Percentiles rank a stretch among this genome's conserved stretches.
Conservation (phyloP, 2,888 invertebrate species). For the Eupithecia dodoneata region DNA sequence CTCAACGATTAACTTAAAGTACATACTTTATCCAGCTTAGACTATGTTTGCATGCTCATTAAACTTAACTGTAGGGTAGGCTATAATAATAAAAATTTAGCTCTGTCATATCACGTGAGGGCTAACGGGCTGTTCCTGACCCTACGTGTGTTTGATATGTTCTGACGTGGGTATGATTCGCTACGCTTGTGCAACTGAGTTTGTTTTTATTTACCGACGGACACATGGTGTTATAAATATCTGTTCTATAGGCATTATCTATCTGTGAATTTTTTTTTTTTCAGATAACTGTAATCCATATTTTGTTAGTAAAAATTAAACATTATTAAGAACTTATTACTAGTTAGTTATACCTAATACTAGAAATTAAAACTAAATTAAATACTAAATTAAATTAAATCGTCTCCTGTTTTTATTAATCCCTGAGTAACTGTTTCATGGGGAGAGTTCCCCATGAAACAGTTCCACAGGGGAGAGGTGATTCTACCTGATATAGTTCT, state of each 20-base stretch:
- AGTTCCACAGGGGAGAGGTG: too few species aligned
- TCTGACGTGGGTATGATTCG: neutral
- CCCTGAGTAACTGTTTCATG: too few species aligned
- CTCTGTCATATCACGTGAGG: neutral
- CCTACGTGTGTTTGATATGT: neutral
- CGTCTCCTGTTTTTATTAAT: too few species aligned
- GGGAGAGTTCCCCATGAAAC: too few species aligned
- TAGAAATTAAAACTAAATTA: too few species aligned
- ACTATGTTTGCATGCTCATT: slow-evolving; percentile 40
- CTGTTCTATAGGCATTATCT: neutral
- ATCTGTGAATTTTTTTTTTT: too few species aligned
- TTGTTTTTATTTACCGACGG: neutral
- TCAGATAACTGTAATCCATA: too few species aligned
- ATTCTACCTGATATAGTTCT: too few species aligned
- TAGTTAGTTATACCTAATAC: too few species aligned
- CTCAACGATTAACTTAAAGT: slow-evolving; percentile 5
- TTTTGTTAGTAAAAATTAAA: too few species aligned
- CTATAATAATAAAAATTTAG: slow-evolving; percentile 37
- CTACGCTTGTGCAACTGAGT: neutral
- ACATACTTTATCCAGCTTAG: slow-evolving; percentile 19
- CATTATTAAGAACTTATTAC: too few species aligned
- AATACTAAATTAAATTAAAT: too few species aligned
- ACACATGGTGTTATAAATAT: neutral
- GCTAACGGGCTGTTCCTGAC: slow-evolving; percentile 4
- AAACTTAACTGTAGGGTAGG: slow-evolving; percentile 33